Evolutionary conservation across 1,140 invertebrate species (phyloP).

Genomic region (Atta cephalotes): DNA sequence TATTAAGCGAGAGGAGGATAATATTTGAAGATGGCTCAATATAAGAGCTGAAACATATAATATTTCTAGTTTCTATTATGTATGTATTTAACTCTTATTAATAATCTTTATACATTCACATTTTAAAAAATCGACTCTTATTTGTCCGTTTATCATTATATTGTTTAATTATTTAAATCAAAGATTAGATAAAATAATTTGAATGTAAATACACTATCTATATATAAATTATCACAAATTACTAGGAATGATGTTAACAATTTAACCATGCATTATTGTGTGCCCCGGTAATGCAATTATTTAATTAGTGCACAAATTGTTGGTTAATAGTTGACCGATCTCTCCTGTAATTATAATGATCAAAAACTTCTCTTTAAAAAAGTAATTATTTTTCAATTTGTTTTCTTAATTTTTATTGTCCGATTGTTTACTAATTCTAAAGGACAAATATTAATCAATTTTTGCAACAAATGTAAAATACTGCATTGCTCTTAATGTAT

Average conservation of each 20-base stretch:
- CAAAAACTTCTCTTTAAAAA: background rate
- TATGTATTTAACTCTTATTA: no score
- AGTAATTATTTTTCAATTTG: background rate
- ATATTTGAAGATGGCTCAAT: no score
- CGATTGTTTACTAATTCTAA: background rate
- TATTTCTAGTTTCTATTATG: no score
- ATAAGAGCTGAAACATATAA: no score
- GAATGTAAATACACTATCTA: background rate
- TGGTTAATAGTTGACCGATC: background rate
- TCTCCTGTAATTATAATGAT: conserved; percentile 24
- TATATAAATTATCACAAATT: background rate
- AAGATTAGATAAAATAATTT: conserved; percentile 11
- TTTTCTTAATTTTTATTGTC: background rate
- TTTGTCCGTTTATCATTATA: no score
- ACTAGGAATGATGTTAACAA: conserved; percentile 4
- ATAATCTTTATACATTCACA: no score
- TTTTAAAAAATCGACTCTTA: no score
- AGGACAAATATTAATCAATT: background rate
- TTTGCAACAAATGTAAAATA: background rate
- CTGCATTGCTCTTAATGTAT: background rate
- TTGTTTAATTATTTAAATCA: background rate
- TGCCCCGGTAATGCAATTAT: background rate
- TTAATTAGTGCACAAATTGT: conserved; percentile 25
- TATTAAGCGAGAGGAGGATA: no score
- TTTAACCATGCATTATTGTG: conserved; percentile 28